These are phyloP conservation scores for Gymnorhina tibicen DNA, from an alignment of 2,113 vertebrate genomes.

Conservation along the genomic window DNA sequence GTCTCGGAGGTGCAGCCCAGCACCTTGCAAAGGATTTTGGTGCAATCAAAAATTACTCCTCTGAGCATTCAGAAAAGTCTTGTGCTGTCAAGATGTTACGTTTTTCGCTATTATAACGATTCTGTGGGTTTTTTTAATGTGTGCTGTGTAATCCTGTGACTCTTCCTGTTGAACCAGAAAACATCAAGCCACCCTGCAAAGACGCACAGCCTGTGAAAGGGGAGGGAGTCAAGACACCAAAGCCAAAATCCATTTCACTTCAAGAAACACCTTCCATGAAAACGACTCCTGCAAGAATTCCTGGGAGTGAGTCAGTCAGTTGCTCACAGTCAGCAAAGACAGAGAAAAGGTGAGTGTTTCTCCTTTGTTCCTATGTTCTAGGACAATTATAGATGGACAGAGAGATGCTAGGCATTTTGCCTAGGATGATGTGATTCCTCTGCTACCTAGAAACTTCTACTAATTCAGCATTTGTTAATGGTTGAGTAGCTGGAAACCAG, in stretches of 20 bases:
- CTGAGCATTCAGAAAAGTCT: background rate
- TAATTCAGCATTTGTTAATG: background rate
- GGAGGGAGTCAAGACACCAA: background rate
- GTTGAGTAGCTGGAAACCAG: background rate
- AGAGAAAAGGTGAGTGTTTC: constrained; percentile 4
- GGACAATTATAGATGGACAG: background rate
- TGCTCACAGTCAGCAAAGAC: background rate
- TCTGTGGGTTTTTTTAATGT: background rate
- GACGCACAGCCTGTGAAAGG: background rate
- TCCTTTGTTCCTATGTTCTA: background rate
- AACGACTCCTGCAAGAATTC: background rate
- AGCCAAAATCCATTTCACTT: background rate
- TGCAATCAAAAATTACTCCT: background rate
- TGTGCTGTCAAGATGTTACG: background rate
- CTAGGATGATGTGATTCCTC: background rate
- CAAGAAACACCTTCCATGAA: background rate
- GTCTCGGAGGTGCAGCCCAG: background rate
- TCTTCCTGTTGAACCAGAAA: background rate
- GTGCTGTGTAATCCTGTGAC: background rate
- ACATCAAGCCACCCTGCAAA: background rate
- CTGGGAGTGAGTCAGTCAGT: background rate
- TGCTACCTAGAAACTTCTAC: background rate
- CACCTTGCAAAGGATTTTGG: background rate
- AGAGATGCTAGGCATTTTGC: background rate
- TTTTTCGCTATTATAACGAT: background rate